Evolutionary conservation across 2,888 invertebrate species (phyloP), one percentile per base, ranked within the genome.

Genomic region (Drosophila nigricruria): DNA sequence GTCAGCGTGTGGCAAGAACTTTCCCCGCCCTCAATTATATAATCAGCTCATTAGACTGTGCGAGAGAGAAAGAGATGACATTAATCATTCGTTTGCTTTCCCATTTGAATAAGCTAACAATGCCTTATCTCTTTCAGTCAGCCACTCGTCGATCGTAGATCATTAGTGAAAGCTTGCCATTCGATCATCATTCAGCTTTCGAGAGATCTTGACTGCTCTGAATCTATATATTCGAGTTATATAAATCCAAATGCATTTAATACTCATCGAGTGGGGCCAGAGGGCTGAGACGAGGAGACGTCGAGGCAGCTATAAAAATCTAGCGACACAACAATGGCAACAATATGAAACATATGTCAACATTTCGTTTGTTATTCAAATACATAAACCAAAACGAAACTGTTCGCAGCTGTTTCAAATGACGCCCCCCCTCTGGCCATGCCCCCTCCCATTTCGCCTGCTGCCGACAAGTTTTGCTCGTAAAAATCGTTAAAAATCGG

Each of bases 281-380:
- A 10, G 25, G 9, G 20, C 2, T 5, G 27, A 9, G n/a, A 4
- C 1, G 18, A 14, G n/a, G 8, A n/a, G 5, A n/a, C 40, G 38
- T 3, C 47, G 47, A n/a, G 25, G 20, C 50, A 64, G 42, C 54
- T 54, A 56, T 58, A 38, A 63, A 62, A 63, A 71, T 70, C 73
- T 62, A 67, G 68, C 67, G 61, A 68, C 58, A 53, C 69, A 60
- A 80, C 83, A 88, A 89, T 81, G 70, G 63, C 70, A 69, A 80
- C 75, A 88, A 90, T 84, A 77, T 82, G 85, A 81, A 90, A 83
- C 82, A 90, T 83, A 91, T 91, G 91, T 91, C 91, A 91, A 90
- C 91, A 84, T 85, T 88, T 86, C 83, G 80, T 90, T 91, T 91
- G 88, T 91, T 91, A 91, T 91, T 89, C 84, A 88, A 90, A 90